A percentile compares a stretch with the other conserved stretches of the same genome.
Conservation (phyloP, 2,888 invertebrate genomes). For the Drosophila cognata region DNA sequence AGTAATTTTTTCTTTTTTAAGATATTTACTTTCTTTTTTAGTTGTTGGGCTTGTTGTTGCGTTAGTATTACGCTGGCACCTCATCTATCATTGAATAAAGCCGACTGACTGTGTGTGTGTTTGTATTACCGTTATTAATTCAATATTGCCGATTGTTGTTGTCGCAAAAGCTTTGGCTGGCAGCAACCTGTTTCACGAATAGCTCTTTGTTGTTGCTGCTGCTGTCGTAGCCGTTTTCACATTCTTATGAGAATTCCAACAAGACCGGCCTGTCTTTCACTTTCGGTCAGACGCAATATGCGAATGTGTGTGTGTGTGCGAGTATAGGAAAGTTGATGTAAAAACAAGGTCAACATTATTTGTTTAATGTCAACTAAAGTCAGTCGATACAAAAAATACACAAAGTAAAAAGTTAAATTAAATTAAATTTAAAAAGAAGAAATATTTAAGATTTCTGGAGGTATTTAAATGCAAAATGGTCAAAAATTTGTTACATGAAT, state of each 20-base stretch:
- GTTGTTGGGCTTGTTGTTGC: constrained; percentile 23
- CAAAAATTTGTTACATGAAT: too few relatives aligned
- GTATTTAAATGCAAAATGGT: too few relatives aligned
- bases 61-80: constrained; percentile 51
- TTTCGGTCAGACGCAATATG: constrained; percentile 55
- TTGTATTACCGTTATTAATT: constrained; percentile 45
- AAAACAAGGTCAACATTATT: constrained; percentile 59
- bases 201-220: constrained; percentile 25
- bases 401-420: too few relatives aligned
- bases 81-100: constrained; percentile 25
- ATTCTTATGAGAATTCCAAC: constrained; percentile 79
- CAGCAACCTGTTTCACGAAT: constrained; percentile 55
- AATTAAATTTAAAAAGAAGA: too few relatives aligned
- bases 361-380: too few relatives aligned
- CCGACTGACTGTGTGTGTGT: constrained; percentile 22
- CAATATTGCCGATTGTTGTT: constrained; percentile 28
- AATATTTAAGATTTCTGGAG: too few relatives aligned
- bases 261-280: constrained; percentile 68
- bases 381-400: too few relatives aligned
- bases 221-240: constrained; percentile 49
- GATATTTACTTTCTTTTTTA: constrained; percentile 64
- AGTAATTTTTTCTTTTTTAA: constrained; percentile 41
- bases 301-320: constrained; percentile 9
- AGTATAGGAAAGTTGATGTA: constrained; percentile 52
- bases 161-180: constrained; percentile 24